Evolutionary conservation across 1,140 invertebrate species (phyloP), one percentile per base, ranked within the genome.

Genomic region (Muscidifurax raptorellus): DNA sequence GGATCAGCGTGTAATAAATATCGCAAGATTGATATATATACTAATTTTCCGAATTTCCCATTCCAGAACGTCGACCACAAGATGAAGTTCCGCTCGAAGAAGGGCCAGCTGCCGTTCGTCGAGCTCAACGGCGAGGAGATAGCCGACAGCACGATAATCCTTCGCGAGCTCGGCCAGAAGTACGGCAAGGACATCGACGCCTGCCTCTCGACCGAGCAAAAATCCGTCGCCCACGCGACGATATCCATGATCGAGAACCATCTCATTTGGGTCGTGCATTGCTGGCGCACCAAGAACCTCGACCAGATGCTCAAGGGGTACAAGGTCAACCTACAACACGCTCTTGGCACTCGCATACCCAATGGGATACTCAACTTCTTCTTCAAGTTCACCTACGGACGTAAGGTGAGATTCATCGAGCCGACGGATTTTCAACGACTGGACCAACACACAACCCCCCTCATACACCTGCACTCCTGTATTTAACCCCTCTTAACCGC

Each of bases 191-290:
- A 98, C 91, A 93, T 98, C 86, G 97, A 98, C 92, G 95, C 94
- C 1, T 94, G 94, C 64, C 93, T 99, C 27, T 97, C 95, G 75
- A 92, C 95, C 78, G 97, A 98, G 89, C 97, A 99, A 91, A 96
- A 96, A 85, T 97, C 96, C 88, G 95, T 98, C 13, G 95, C 97
- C 12, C 97, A 98, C 92, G 97, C 97, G n/a, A 98, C 97, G 94
- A 97, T 98, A 89, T 97, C 97, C 32, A 98, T 99, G 97, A 96
- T 98, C 88, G 97, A 99, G 93, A 98, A 98, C 90, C 97, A 98
- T 92, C 95, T 98, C 13, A 95, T 96, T 69, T 98, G 97, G 97
- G 96, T 98, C 86, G 95, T 97, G 69, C 94, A 96, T 89, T 97
- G 96, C 93, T 98, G 97, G 97, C 96, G 97, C 88, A 96, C 96